phyloP scores from a whole-genome alignment of 2,888 invertebrate species.

The Selenia dentaria region DNA sequence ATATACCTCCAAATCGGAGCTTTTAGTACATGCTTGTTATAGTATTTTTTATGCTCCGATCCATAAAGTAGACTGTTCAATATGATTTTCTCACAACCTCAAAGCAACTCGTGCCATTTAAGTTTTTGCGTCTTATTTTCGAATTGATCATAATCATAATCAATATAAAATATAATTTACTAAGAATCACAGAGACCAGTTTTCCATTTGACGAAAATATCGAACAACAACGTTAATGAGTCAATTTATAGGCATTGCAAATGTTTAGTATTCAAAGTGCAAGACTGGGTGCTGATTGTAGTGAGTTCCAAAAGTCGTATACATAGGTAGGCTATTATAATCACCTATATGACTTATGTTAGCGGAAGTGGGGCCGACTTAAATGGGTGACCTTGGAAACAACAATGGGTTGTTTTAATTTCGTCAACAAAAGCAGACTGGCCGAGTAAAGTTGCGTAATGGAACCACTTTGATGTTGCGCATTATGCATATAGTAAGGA shows the following conservation, averaged over 20 bases:
- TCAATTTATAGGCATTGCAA: constrained; percentile 22
- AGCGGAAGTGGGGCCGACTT: constrained; percentile 68
- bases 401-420: constrained; percentile 62
- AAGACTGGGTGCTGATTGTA: constrained; percentile 11
- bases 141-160: neutral
- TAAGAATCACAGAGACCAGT: constrained; percentile 4
- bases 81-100: constrained; percentile 1
- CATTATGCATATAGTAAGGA: neutral
- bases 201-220: constrained; percentile 15
- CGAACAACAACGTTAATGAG: constrained; percentile 13
- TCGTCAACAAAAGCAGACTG: constrained; percentile 56
- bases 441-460: constrained; percentile 52
- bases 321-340: neutral
- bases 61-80: neutral
- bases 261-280: constrained; percentile 14
- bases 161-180: neutral
- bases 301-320: constrained; percentile 26
- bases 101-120: neutral
- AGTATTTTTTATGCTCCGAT: neutral
- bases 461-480: constrained; percentile 27
- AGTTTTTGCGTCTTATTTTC: constrained; percentile 9
- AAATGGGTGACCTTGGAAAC: constrained; percentile 74
- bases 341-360: constrained; percentile 28
- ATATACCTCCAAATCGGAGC: constrained; percentile 11
- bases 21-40: constrained; percentile 12